Base-by-base conservation (phyloP, 1,140 invertebrate species). In the Idris sp. region DNA sequence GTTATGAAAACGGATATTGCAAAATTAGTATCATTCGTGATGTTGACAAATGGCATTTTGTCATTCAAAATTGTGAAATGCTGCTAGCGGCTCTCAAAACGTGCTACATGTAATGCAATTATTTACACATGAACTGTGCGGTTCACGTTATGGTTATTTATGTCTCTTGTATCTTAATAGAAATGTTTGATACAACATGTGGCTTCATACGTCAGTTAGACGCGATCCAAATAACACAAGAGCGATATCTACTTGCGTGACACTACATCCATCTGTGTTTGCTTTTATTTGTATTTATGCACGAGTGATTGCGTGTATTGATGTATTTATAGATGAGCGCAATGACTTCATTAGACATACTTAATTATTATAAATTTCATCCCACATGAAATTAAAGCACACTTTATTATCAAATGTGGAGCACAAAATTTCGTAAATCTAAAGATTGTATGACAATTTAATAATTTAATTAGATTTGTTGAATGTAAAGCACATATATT, bases 101-200 rank as follows among this genome's bases (percentile, higher is more conserved):
- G 48, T 46, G 48, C 38, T 40, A 64, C 19, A 36, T 53, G 26
- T 51, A 19, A 53, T 53, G 40, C 48, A 64, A 53, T 64, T 64
- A 64, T 64, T 64, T 64, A 44, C 48, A 64, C 61, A 64, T 44
- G 31, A 64, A 53, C 38, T n/a, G n/a, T 64, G 38, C 25, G 31
- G 36, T 59, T 61, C 61, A 22, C 22, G 61, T 64, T 53, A 53
- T 44, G 46, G 48, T 65, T 54, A 65, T 65, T 65, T 65, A 65
- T 65, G 48, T 38, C 31, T 28, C 49, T 65, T 65, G 18, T 65
- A 65, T 65, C 61, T 65, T 65, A 65, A 65, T 65, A 65, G 48
- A 54, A 65, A 65, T 65, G 61, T 65, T 65, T 65, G 61, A 65
- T 65, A 65, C 31, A 54, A 46, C 40, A 25, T 30, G 59, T 11